Conservation (phyloP, 2,113 vertebrate species). For the Ammodytes dubius region DNA sequence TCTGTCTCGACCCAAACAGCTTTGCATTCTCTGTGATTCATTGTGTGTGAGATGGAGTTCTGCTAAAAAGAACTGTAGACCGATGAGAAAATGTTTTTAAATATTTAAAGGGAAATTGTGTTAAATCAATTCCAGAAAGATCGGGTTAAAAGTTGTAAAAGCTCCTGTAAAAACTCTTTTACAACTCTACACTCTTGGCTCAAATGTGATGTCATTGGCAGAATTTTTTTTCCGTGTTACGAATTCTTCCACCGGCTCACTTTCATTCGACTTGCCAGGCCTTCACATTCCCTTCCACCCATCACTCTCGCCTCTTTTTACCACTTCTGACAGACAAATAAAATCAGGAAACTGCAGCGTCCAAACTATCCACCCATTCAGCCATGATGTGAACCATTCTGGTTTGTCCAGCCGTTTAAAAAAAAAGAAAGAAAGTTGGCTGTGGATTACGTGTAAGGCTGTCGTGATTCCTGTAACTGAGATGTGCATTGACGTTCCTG, state of each 20-base stretch:
- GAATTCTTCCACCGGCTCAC: conserved; percentile 33
- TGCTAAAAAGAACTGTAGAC: background rate
- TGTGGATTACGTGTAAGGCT: background rate
- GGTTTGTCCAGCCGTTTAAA: conserved; percentile 34
- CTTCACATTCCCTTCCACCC: conserved; percentile 81
- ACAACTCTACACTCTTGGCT: background rate
- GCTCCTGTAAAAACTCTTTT: background rate
- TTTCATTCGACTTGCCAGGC: conserved; percentile 53
- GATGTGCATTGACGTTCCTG: background rate
- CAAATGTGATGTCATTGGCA: background rate
- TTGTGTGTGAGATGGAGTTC: background rate
- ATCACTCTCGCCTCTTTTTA: conserved; percentile 64
- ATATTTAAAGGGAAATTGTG: background rate
- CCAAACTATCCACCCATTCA: conserved; percentile 45
- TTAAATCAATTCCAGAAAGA: background rate
- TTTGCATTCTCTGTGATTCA: conserved; percentile 1
- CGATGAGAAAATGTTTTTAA: conserved; percentile 2
- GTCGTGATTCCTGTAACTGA: conserved; percentile 14
- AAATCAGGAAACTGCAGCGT: conserved; percentile 69
- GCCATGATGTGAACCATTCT: conserved; percentile 39
- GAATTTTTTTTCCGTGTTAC: background rate
- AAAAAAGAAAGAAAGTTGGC: conserved; percentile 21
- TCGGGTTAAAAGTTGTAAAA: background rate
- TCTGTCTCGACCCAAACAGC: conserved; percentile 43
- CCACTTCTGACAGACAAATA: conserved; percentile 64